A percentile compares a stretch with the other conserved stretches of the same genome.
phyloP scores from a whole-genome alignment of 2,888 invertebrate genomes.

The Tinea semifulvella region DNA sequence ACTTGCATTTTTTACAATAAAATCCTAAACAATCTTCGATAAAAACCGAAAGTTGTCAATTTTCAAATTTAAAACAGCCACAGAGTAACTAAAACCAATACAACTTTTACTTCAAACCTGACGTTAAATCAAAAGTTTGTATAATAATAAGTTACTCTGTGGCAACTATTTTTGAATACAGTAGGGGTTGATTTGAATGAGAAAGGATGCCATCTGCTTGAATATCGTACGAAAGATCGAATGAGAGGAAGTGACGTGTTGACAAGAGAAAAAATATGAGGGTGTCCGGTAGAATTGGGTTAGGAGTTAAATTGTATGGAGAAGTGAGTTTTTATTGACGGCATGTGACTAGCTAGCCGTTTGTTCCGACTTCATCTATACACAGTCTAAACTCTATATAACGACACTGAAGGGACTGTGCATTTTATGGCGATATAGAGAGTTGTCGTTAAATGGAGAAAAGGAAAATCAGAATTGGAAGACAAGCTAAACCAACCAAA shows the following conservation, averaged over 20 bases:
- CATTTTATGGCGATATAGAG: too few relatives aligned
- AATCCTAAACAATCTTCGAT: constrained; percentile 11
- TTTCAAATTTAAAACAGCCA: background rate
- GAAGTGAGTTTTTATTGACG: too few relatives aligned
- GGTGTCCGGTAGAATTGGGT: constrained; percentile 29
- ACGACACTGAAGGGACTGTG: too few relatives aligned
- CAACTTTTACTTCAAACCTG: background rate
- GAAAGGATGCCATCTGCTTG: constrained; percentile 43
- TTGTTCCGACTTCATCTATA: too few relatives aligned
- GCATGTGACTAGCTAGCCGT: too few relatives aligned
- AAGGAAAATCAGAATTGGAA: too few relatives aligned
- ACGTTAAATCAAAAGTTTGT: background rate
- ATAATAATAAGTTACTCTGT: constrained; percentile 4
- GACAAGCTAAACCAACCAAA: too few relatives aligned
- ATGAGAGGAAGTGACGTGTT: constrained; percentile 44
- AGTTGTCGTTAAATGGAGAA: too few relatives aligned
- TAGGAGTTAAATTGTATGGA: constrained; percentile 11
- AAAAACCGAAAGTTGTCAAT: constrained; percentile 11
- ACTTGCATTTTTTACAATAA: constrained; percentile 8
- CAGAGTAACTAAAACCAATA: background rate
- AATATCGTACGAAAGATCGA: constrained; percentile 22
- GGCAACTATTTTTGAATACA: constrained; percentile 7
- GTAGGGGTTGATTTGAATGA: constrained; percentile 39
- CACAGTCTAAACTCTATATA: too few relatives aligned
- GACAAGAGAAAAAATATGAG: constrained; percentile 30